Evolutionary conservation across 2,888 invertebrate species (phyloP), one percentile per base, ranked within the genome.

Genomic region (Coelopa pilipes): DNA sequence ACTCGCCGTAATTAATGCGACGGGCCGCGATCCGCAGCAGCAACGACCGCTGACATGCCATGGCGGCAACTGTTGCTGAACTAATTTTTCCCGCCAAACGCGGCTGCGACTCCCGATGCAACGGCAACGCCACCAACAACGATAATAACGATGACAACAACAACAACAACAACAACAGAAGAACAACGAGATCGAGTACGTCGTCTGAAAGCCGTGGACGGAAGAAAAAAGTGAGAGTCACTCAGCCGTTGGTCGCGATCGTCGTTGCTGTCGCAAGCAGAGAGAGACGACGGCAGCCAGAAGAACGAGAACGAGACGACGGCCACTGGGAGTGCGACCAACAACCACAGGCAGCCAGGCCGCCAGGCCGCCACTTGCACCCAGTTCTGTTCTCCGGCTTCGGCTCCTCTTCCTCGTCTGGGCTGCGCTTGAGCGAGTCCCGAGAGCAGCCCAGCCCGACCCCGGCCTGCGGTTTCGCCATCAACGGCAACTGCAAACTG

Each of bases 21-120:
- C 34, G 34, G 7, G 2, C 4, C 34, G 7, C 34, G 34, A 34
- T 34, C 17, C 45, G 19, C 63, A 63, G 17, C 45, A 65, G 46
- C 19, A 47, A 47, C 45, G 46, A 46, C 12, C 19, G 47, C 65
- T n/a, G 46, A 19, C 65, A 65, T 65, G 65, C 47, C 65, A 65
- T 65, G 65, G 9, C 13, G 46, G 11, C 65, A 47, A 65, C 65
- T 65, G 65, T 65, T 46, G 65, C 65, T 46, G 65, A 65, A 65
- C 65, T 34, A 65, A 65, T 65, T 65, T 34, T 34, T 34, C 46
- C 17, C 47, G 65, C 47, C 65, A 65, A 65, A 1, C n/a, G 10
- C 10, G 46, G 15, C 17, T 34, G 34, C 34, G 34, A 34, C 7
- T 34, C 34, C 34, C 34, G 34, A 34, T 34, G 2, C 34, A 34